Evolutionary conservation across 2,797 vertebrate genomes (phyloP).

Genomic region (Pipistrellus kuhlii): DNA sequence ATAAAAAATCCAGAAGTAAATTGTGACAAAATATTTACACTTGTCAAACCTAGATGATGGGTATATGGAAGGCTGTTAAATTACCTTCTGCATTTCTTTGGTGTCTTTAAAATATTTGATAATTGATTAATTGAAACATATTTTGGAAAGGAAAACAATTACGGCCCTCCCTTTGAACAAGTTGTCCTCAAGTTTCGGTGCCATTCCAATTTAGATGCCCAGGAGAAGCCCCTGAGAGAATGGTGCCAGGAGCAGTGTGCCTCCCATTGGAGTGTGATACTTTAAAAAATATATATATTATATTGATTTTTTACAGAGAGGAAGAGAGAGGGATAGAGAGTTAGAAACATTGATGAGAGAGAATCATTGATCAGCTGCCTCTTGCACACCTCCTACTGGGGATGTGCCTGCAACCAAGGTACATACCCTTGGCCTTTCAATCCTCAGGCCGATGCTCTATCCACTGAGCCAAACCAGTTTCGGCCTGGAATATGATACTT

Average conservation of each 20-base stretch:
- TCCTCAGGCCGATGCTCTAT: too few species aligned
- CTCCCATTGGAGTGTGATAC: neutral
- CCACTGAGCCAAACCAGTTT: too few species aligned
- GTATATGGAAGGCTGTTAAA: neutral
- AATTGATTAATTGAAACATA: neutral
- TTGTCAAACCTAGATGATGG: neutral
- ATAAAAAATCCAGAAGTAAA: slow-evolving; percentile 4
- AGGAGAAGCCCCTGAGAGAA: neutral
- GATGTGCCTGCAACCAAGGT: too few species aligned
- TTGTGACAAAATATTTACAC: slow-evolving; percentile 22
- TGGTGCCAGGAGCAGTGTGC: neutral
- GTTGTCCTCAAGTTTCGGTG: neutral
- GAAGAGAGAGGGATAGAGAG: too few species aligned
- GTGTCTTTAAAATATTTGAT: slow-evolving; percentile 8
- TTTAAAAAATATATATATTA: too few species aligned
- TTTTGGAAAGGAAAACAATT: neutral
- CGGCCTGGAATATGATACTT: neutral
- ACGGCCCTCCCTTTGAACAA: neutral
- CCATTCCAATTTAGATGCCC: neutral
- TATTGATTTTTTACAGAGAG: too few species aligned
- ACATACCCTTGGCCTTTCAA: too few species aligned
- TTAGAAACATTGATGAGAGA: too few species aligned
- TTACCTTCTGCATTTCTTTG: slow-evolving; percentile 24
- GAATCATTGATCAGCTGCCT: too few species aligned
- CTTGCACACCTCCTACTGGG: too few species aligned